A percentile compares a stretch with the other conserved stretches of the same genome.
These are phyloP conservation scores for Trichacis sp. DNA, from an alignment of 2,888 invertebrate genomes.

Conservation along the genomic window DNA sequence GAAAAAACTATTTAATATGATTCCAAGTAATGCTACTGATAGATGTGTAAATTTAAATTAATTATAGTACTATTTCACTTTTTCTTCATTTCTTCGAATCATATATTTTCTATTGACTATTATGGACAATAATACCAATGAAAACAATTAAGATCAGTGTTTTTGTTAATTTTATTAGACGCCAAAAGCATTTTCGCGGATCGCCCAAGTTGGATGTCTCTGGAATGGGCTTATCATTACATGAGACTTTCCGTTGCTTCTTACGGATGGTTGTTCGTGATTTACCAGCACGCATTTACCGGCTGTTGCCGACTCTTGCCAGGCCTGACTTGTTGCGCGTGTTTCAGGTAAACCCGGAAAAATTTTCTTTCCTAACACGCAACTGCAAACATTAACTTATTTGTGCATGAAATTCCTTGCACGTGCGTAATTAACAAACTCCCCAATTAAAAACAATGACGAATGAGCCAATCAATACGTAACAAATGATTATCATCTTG, in stretches of 20 bases:
- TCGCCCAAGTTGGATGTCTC: constrained; percentile 84
- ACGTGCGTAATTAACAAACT: too few species aligned
- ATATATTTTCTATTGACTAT: too few species aligned
- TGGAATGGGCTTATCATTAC: constrained; percentile 81
- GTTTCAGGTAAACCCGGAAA: constrained; percentile 72
- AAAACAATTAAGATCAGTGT: too few species aligned
- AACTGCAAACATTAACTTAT: not conserved
- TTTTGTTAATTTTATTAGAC: constrained; percentile 64
- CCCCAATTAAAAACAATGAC: too few species aligned
- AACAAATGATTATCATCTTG: too few species aligned
- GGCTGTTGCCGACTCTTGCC: constrained; percentile 80
- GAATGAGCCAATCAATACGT: too few species aligned
- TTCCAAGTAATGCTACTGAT: too few species aligned
- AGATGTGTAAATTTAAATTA: too few species aligned
- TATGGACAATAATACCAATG: too few species aligned
- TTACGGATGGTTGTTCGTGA: constrained; percentile 90
- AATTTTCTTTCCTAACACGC: not conserved
- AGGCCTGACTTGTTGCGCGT: constrained; percentile 79
- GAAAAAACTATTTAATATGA: too few species aligned
- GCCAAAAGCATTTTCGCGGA: constrained; percentile 73
- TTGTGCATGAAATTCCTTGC: not conserved
- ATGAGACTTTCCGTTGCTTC: constrained; percentile 84
- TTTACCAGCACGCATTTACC: constrained; percentile 81
- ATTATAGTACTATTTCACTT: too few species aligned
- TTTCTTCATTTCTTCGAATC: too few species aligned